Base-by-base conservation (phyloP, 2,797 vertebrate genomes). In the Hirundo rustica region DNA sequence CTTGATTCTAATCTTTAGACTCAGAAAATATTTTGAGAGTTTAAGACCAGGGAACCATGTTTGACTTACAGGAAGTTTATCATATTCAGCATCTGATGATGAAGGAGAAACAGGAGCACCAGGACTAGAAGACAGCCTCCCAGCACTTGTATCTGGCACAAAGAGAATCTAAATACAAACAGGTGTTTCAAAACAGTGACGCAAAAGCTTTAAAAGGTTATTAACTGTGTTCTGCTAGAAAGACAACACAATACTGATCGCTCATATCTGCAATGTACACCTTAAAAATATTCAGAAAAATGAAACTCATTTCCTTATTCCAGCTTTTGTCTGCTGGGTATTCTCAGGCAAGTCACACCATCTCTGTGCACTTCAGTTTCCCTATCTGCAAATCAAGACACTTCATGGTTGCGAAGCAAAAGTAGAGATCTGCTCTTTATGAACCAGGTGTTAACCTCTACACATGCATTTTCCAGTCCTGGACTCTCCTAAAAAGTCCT, bases 1-100 rank as follows among this genome's bases (percentile, higher is more conserved):
- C 38, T 45, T 38, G 38, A 76, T 71, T 55, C 54, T 68, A 58
- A 70, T 40, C n/a, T 42, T 71, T 21, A 45, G 32, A 82, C 73
- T 34, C 16, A 72, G 53, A 70, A 80, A 61, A 51, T 38, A 34
- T 61, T 51, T 40, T 29, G 20, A 45, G 50, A 80, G 26, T n/a
- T 32, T 21, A 72, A 62, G 50, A 61, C 9, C 7, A 77, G 36
- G 9, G 51, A 88, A 32, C 7, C n/a, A 27, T 4, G 10, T n/a
- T 36, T 88, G 88, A 98, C 98, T 96, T 97, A 98, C 98, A 80
- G 97, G 98, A 64, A 98, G 96, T 76, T 98, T 98, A 94, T 98
- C 98, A 64, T 98, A 98, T 72, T 98, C 98, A 2, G 98, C 97
- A 97, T 98, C 98, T 51, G 98, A 98, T 23, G 98, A 98, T 16